Conservation (phyloP, 2,797 vertebrate genomes). For the Acanthornis magna region DNA sequence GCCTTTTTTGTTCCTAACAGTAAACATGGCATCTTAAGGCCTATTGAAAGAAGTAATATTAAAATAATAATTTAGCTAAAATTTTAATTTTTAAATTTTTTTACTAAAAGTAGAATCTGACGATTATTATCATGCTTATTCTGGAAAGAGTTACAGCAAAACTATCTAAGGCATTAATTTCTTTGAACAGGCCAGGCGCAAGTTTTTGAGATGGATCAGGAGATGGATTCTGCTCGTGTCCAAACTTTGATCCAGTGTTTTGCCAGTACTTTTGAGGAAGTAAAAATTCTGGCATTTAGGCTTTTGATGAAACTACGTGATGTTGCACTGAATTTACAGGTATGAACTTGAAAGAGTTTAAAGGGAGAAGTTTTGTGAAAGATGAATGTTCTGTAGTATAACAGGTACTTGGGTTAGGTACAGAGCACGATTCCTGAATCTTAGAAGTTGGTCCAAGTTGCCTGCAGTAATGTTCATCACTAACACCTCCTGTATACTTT, state of each 20-base stretch:
- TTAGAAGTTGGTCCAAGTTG: fast-evolving
- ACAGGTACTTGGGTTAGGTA: background rate
- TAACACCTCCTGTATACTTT: background rate
- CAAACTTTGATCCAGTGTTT: slow-evolving; percentile 85
- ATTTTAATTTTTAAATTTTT: background rate
- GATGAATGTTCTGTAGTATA: background rate
- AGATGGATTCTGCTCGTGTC: slow-evolving; percentile 78
- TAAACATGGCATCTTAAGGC: background rate
- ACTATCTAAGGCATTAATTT: background rate
- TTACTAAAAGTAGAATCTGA: background rate
- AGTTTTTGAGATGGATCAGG: slow-evolving; percentile 81
- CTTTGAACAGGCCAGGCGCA: slow-evolving; percentile 60
- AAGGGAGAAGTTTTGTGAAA: background rate
- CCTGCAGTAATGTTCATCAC: background rate
- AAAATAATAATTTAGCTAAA: background rate
- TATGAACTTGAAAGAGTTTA: slow-evolving; percentile 39
- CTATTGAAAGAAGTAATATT: background rate
- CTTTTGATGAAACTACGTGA: slow-evolving; percentile 84
- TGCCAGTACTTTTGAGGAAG: slow-evolving; percentile 92
- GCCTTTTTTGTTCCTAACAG: background rate
- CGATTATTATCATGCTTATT: background rate
- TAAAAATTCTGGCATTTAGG: slow-evolving; percentile 86
- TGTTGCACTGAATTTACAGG: slow-evolving; percentile 80
- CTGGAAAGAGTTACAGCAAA: background rate
- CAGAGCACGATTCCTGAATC: background rate